Percentiles rank a stretch among this genome's conserved stretches.
Evolutionary conservation across 2,888 invertebrate genomes (phyloP).

Genomic region (Leucania comma): DNA sequence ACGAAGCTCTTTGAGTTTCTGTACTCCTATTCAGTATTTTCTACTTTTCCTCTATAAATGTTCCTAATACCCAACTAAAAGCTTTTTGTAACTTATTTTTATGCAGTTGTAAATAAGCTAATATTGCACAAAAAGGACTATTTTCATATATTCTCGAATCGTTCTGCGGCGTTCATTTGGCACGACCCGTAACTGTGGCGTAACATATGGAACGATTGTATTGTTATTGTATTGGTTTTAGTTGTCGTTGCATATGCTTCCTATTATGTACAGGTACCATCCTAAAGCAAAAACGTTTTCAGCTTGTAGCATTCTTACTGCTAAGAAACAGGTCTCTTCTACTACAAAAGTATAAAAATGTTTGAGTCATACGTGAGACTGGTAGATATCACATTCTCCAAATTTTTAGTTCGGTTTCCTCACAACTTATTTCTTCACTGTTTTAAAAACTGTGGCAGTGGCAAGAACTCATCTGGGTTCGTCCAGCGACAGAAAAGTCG

Average conservation of each 20-base stretch:
- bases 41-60: background rate
- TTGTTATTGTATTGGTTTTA: constrained; percentile 16
- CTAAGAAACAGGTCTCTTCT: no score
- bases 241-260: background rate
- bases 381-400: no score
- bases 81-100: constrained; percentile 1
- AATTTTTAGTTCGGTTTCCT: no score
- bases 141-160: constrained; percentile 11
- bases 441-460: no score
- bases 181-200: constrained; percentile 37
- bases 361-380: no score
- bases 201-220: constrained; percentile 10
- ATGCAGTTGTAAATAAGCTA: constrained; percentile 5
- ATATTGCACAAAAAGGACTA: constrained; percentile 2
- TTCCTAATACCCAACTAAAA: background rate
- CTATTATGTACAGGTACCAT: background rate
- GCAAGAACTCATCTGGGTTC: no score
- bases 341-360: no score
- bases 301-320: no score
- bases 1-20: no score
- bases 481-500: no score
- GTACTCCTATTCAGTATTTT: background rate
- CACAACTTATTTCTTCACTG: no score
- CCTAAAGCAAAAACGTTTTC: no score
- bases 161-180: constrained; percentile 31